Conservation (phyloP, 2,888 invertebrate species). For the Metacarcinus magister region DNA sequence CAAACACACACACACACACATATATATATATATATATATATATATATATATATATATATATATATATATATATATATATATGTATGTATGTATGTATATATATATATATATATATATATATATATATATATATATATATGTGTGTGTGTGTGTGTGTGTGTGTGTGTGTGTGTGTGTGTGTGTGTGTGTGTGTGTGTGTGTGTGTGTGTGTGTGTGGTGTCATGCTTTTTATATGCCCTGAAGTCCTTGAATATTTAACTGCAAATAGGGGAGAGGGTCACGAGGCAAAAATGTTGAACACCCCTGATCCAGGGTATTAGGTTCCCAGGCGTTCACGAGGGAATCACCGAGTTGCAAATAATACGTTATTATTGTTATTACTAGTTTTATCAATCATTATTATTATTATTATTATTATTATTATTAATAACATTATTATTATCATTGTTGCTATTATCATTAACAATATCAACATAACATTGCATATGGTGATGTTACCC, state of each 20-base stretch:
- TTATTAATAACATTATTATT: neutral
- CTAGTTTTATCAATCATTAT: neutral
- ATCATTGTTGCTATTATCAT: neutral
- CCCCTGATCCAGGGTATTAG: neutral
- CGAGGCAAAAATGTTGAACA: neutral
- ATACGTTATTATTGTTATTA: neutral
- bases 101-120: conserved; percentile 2
- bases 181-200: neutral
- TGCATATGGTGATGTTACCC: too few relatives aligned
- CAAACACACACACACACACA: too few relatives aligned
- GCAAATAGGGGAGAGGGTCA: neutral
- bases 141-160: neutral
- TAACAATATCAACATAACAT: neutral
- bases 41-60: conserved; percentile 2
- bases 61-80: conserved; percentile 2
- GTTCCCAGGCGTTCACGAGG: neutral
- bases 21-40: neutral
- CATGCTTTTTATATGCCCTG: neutral
- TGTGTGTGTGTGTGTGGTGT: neutral
- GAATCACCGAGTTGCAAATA: neutral
- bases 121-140: neutral
- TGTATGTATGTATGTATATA: neutral
- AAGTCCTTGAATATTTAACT: neutral
- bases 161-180: neutral
- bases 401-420: neutral